phyloP scores from a whole-genome alignment of 2,113 vertebrate genomes.

The Lagenorhynchus albirostris region DNA sequence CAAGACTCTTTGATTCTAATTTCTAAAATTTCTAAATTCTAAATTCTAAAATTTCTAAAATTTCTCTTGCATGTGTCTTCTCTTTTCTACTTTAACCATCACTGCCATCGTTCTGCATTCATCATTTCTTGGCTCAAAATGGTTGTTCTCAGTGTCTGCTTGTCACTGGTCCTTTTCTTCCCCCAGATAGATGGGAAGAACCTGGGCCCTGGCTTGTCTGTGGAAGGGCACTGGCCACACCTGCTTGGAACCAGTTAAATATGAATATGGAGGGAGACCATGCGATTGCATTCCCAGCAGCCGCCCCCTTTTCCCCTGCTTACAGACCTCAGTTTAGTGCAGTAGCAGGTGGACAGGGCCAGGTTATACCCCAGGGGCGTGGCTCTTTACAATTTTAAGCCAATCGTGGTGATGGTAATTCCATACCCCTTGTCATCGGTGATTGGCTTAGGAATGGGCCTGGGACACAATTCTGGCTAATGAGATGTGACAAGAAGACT shows the following conservation, averaged over 20 bases:
- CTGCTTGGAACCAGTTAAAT: neutral
- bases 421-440: neutral
- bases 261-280: rapidly evolving
- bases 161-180: neutral
- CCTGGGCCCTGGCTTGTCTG: neutral
- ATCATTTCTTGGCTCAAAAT: neutral
- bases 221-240: too few relatives aligned
- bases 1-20: neutral
- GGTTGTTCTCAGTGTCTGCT: neutral
- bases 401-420: neutral
- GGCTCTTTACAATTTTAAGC: neutral
- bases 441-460: neutral
- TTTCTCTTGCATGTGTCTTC: neutral
- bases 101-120: rapidly evolving
- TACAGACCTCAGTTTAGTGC: neutral
- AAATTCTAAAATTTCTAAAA: too few relatives aligned
- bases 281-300: neutral
- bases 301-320: rapidly evolving
- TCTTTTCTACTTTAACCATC: neutral
- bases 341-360: too few relatives aligned
- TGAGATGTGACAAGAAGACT: neutral
- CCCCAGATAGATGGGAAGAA: too few relatives aligned
- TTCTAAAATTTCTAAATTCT: too few relatives aligned
- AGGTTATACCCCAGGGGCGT: neutral
- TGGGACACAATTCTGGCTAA: neutral